These are phyloP conservation scores for Schizothorax lantsangensis DNA, from an alignment of 2,797 vertebrate species.

Conservation along the genomic window DNA sequence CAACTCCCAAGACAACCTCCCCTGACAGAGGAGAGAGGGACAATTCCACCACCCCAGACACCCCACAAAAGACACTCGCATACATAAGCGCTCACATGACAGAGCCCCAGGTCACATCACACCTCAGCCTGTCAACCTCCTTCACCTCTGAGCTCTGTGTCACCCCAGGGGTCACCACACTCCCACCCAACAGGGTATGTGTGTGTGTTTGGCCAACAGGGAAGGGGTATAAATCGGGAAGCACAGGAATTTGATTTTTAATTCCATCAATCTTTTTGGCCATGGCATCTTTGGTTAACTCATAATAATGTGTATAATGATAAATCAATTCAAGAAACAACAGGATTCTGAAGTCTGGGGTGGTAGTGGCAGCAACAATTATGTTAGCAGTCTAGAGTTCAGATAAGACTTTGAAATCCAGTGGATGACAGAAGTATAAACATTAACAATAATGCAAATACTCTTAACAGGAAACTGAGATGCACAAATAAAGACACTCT, in stretches of 20 bases:
- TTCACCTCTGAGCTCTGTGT: slow-evolving; percentile 51
- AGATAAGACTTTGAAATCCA: background rate
- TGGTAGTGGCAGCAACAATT: background rate
- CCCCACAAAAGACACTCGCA: slow-evolving; percentile 46
- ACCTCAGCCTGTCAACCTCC: slow-evolving; percentile 61
- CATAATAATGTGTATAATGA: background rate
- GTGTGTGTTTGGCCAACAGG: slow-evolving; percentile 27
- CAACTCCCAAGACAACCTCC: slow-evolving; percentile 63
- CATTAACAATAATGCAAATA: slow-evolving; percentile 26
- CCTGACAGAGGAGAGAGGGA: slow-evolving; percentile 53
- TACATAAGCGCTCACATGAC: slow-evolving; percentile 55
- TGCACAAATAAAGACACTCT: background rate
- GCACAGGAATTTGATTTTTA: slow-evolving; percentile 5
- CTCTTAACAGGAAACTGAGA: background rate
- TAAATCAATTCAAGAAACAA: background rate
- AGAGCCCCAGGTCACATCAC: slow-evolving; percentile 63
- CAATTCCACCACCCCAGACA: slow-evolving; percentile 56
- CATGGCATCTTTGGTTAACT: background rate
- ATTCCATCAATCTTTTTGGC: background rate
- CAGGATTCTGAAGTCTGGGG: background rate
- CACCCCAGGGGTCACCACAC: slow-evolving; percentile 58
- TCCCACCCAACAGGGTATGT: slow-evolving; percentile 38
- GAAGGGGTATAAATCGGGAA: slow-evolving; percentile 6
- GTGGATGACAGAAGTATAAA: slow-evolving; percentile 7
- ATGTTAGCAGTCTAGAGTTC: background rate